Base-by-base conservation (phyloP, 2,797 vertebrate species). In the Rhinatrema bivittatum region DNA sequence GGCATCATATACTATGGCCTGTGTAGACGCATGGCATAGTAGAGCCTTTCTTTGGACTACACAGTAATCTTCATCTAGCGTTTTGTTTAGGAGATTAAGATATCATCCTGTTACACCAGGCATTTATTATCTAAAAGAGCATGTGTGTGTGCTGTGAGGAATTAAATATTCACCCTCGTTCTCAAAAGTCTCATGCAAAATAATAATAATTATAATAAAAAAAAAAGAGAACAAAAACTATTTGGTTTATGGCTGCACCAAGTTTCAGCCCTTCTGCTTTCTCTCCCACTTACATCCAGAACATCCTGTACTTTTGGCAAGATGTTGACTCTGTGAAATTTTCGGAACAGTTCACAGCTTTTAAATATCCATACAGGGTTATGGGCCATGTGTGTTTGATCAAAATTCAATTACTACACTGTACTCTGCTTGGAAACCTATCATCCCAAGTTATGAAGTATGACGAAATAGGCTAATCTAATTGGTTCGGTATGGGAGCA, bases 361-460 rank as follows among this genome's bases (percentile, higher is more conserved):
- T 50, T 50, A 50, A 49, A 42, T 49, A 49, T 38, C 46, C 70
- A 84, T 80, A 74, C 82, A 72, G 80, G 82, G 82, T 87, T 88
- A 87, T 80, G 77, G 82, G 78, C 84, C 88, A 90, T 87, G 84
- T 90, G 88, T 86, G 86, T 93, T 91, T 91, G 88, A 92, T 91
- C 88, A 91, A 88, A 94, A 88, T 89, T 89, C 86, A 92, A 90
- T 93, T 89, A 90, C 87, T 79, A 78, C 81, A 77, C 85, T 71
- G 82, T 78, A 83, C 74, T 81, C 84, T 69, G 85, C 87, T 86
- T 82, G 79, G 82, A 85, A 88, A 85, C 78, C 79, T 81, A 84
- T 84, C 80, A 77, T 84, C 78, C 78, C 79, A 76, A 82, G 83
- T 90, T 87, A 87, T 86, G 85, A 86, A 87, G 78, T 79, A 89